A percentile compares a stretch with the other conserved stretches of the same genome.
These are phyloP conservation scores for Ferrisia virgata DNA, from an alignment of 2,888 invertebrate species.

Conservation along the genomic window DNA sequence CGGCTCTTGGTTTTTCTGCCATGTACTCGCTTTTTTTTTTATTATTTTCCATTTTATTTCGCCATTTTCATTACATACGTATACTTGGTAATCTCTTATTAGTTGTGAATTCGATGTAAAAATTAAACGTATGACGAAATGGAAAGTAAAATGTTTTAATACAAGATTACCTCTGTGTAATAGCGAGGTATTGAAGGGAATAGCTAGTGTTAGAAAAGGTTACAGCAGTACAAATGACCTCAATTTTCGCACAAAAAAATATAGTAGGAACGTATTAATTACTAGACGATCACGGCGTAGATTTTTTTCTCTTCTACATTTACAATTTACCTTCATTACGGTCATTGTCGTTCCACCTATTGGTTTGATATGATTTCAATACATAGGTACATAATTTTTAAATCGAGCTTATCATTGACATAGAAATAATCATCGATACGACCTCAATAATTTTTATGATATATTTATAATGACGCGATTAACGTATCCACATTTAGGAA, in stretches of 20 bases:
- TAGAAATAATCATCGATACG: conserved; percentile 17
- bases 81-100: too few relatives aligned
- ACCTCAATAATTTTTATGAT: conserved; percentile 21
- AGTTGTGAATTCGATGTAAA: too few relatives aligned
- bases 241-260: not conserved
- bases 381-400: too few relatives aligned
- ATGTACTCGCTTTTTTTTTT: too few relatives aligned
- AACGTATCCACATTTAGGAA: too few relatives aligned
- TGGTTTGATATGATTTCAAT: not conserved
- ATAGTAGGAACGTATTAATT: not conserved
- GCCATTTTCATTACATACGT: too few relatives aligned
- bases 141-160: not conserved
- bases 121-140: too few relatives aligned
- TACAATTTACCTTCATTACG: conserved; percentile 7
- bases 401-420: conserved; percentile 25
- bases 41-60: too few relatives aligned
- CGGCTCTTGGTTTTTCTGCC: too few relatives aligned
- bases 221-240: not conserved
- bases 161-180: not conserved
- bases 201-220: not conserved
- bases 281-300: not conserved
- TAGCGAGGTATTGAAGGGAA: not conserved
- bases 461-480: too few relatives aligned
- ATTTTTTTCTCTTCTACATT: not conserved
- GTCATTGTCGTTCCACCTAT: conserved; percentile 17